phyloP scores from a whole-genome alignment of 2,113 vertebrate genomes.

The Kryptolebias marmoratus region DNA sequence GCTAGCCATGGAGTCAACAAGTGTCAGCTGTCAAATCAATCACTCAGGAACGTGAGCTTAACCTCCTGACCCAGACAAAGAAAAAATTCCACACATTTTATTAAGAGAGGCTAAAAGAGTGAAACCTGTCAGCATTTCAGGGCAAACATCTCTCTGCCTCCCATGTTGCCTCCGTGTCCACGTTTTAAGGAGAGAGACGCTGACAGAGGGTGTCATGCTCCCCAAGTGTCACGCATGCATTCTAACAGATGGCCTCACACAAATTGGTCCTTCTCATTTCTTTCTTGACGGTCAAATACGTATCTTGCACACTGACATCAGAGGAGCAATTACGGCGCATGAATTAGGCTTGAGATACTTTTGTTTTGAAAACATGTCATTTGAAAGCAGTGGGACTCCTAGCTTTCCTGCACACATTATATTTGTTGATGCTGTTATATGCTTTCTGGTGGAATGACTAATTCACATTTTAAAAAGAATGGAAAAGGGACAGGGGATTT shows the following conservation, averaged over 20 bases:
- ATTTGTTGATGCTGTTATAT: not conserved
- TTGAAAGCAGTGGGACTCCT: constrained; percentile 20
- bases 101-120: constrained; percentile 12
- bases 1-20: constrained; percentile 1
- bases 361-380: constrained; percentile 58
- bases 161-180: not conserved
- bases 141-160: constrained; percentile 5
- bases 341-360: constrained; percentile 60
- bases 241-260: constrained; percentile 62
- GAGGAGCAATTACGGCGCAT: constrained; percentile 54
- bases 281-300: constrained; percentile 34
- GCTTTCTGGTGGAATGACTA: not conserved
- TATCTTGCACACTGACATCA: constrained; percentile 41
- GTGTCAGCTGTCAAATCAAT: constrained; percentile 23
- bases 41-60: not conserved
- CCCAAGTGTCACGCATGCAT: constrained; percentile 27
- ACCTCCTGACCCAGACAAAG: not conserved
- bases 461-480: constrained; percentile 4
- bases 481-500: constrained; percentile 4
- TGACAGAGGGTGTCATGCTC: constrained; percentile 35
- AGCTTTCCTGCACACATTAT: not conserved
- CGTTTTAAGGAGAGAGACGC: constrained; percentile 5
- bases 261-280: constrained; percentile 23
- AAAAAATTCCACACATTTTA: not conserved
- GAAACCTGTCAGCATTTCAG: not conserved